A percentile compares a stretch with the other conserved stretches of the same genome.
phyloP scores from a whole-genome alignment of 2,797 vertebrate genomes.

The Poecilia picta region DNA sequence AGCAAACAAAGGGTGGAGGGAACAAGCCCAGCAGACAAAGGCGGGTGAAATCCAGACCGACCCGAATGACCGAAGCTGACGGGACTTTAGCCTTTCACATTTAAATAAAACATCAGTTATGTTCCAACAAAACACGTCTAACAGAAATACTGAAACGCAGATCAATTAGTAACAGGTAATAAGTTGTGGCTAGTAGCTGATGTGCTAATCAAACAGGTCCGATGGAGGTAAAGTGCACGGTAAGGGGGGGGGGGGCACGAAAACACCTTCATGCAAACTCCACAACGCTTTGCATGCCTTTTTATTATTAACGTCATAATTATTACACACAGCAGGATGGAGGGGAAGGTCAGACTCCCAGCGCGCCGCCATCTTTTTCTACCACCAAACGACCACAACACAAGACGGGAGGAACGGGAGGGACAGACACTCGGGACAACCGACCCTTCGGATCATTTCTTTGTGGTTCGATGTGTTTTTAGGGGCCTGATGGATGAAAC shows the following conservation, averaged over 20 bases:
- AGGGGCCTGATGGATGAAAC: conserved; percentile 20
- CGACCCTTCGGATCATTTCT: not conserved
- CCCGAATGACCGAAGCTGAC: not conserved
- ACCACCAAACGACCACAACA: conserved; percentile 54
- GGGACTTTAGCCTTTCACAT: conserved; percentile 18
- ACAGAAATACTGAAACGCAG: not conserved
- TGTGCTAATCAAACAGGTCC: conserved; percentile 44
- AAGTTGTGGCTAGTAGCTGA: conserved; percentile 23
- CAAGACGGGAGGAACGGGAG: conserved; percentile 28
- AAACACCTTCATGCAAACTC: conserved; percentile 84
- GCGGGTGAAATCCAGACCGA: not conserved
- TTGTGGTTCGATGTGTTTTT: conserved; percentile 20
- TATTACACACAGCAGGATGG: conserved; percentile 52
- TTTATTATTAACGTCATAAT: conserved; percentile 41
- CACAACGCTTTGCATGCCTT: conserved; percentile 83
- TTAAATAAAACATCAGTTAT: conserved; percentile 24
- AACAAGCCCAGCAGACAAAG: conserved; percentile 29
- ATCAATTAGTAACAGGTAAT: conserved; percentile 2
- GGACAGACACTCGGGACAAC: conserved; percentile 20
- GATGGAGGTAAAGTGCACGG: conserved; percentile 73
- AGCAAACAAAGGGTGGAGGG: conserved; percentile 44
- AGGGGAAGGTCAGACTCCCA: conserved; percentile 36
- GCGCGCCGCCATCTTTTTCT: conserved; percentile 36
- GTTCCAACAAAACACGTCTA: conserved; percentile 12
- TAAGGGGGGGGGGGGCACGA: conserved; percentile 61